Evolutionary conservation across 2,888 invertebrate species (phyloP).

Genomic region (Agelastica alni): DNA sequence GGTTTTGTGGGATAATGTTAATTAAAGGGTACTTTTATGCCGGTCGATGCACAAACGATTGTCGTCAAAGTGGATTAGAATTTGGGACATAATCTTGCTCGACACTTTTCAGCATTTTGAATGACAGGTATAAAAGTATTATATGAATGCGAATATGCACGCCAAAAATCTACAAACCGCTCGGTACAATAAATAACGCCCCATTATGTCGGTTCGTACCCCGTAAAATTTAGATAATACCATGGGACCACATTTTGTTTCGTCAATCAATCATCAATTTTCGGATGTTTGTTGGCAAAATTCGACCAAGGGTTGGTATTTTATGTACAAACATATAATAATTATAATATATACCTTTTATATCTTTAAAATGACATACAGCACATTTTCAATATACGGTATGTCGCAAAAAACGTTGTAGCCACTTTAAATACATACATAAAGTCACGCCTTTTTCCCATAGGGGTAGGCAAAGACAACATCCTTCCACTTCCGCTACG

Average conservation of each 20-base stretch:
- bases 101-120: conserved; percentile 32
- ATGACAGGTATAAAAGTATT: conserved; percentile 30
- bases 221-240: conserved; percentile 29
- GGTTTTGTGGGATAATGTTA: conserved; percentile 11
- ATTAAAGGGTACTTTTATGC: conserved; percentile 19
- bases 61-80: conserved; percentile 34
- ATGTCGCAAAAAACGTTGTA: no score
- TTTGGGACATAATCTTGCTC: conserved; percentile 28
- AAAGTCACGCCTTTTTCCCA: no score
- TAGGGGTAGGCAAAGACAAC: no score
- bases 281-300: conserved; percentile 24
- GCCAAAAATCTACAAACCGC: conserved; percentile 14
- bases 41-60: conserved; percentile 28
- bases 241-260: conserved; percentile 27
- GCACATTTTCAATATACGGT: no score
- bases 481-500: no score
- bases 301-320: no score
- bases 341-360: no score
- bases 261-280: conserved; percentile 24
- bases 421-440: no score
- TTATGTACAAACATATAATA: no score
- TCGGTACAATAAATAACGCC: conserved; percentile 1
- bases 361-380: no score
- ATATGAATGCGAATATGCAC: conserved; percentile 17
- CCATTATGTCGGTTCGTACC: conserved; percentile 23